Percentiles rank a stretch among this genome's conserved stretches.
phyloP scores from a whole-genome alignment of 2,113 vertebrate genomes.

The Pontoporia blainvillei region DNA sequence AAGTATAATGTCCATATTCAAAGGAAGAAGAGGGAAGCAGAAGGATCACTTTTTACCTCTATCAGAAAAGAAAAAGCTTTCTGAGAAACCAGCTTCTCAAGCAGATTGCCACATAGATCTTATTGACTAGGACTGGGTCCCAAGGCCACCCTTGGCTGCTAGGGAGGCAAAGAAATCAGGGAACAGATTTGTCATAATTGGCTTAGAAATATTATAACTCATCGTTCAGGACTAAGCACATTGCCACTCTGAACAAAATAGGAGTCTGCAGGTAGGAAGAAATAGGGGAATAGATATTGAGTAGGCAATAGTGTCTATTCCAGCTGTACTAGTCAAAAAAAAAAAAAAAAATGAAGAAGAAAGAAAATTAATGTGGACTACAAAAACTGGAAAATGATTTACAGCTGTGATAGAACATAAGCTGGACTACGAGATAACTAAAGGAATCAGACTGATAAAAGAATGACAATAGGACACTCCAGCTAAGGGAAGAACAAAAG shows the following conservation, averaged over 20 bases:
- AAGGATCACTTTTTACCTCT: not conserved
- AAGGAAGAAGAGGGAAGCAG: not conserved
- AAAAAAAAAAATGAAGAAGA: not conserved
- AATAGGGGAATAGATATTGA: not conserved
- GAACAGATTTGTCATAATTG: slow-evolving; percentile 31
- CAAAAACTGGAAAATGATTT: slow-evolving; percentile 33
- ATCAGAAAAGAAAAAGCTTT: not conserved
- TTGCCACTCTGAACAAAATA: not conserved
- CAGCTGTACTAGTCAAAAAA: not conserved
- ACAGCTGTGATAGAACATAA: not conserved
- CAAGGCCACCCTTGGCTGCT: not conserved
- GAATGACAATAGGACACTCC: not conserved
- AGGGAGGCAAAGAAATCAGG: slow-evolving; percentile 6
- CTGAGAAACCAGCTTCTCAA: not conserved
- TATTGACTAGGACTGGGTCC: not conserved
- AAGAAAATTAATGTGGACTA: not conserved
- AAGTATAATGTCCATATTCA: not conserved
- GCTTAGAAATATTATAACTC: slow-evolving; percentile 27
- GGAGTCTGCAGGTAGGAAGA: slow-evolving; percentile 16
- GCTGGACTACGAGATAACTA: not conserved
- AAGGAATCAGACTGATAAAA: slow-evolving; percentile 1
- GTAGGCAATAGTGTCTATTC: not conserved
- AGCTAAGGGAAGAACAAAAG: not conserved
- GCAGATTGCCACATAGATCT: not conserved
- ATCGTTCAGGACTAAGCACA: not conserved